Evolutionary conservation across 2,797 vertebrate species (phyloP), one percentile per base, ranked within the genome.

Genomic region (Megalops cyprinoides): DNA sequence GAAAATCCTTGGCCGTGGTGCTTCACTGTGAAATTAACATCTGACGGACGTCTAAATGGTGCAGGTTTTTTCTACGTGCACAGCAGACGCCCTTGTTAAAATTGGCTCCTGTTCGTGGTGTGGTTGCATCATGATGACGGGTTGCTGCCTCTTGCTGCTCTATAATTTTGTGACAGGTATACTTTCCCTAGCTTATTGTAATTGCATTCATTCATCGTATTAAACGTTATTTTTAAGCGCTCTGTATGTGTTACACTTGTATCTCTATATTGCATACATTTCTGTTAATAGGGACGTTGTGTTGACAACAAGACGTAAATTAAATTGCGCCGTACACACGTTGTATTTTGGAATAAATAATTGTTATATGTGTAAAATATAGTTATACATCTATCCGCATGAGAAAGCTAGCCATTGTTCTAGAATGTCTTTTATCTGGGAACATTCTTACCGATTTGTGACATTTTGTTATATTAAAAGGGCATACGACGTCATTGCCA

Each of bases 401-500:
- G n/a, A n/a, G n/a, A n/a, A n/a, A n/a, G n/a, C n/a, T n/a, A n/a
- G n/a, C n/a, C 46, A 28, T 74, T 74, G 23, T 18, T 74, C 18
- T 0, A 74, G 20, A n/a, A 7, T 46, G 69, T 20, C 20, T 69
- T 77, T 78, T 23, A 3, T 3, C 34, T 20, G 62, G 42, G 18
- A 44, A 42, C 51, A 76, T 46, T 77, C 10, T 9, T 76, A 46
- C n/a, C 82, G 79, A 84, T 56, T 74, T 39, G 85, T 74, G 44
- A 4, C 28, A 39, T 73, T 15, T 42, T 78, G 82, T 82, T 76
- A 56, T 51, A 60, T 65, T 81, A 88, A 85, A 74, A 85, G 85
- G 85, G 31, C 79, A 86, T 71, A 0, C 48, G 14, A 84, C 85
- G 81, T 89, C 86, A 83, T 82, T 69, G 51, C 78, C 74, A 69